Conservation (phyloP, 2,113 vertebrate genomes). For the Cottus gobio region DNA sequence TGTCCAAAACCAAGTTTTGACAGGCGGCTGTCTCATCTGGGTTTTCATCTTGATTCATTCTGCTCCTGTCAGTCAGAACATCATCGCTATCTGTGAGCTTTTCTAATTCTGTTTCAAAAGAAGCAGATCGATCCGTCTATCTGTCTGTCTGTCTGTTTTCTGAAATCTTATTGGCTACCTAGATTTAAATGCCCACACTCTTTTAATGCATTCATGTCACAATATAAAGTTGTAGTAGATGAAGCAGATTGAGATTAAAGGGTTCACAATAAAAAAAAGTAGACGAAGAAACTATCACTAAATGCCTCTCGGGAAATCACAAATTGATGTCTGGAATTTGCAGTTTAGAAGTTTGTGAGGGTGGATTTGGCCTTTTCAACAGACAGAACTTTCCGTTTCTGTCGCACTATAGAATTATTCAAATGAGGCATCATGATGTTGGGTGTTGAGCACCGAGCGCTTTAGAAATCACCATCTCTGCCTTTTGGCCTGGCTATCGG, state of each 20-base stretch:
- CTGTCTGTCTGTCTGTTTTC: no score
- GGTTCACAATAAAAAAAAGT: neutral
- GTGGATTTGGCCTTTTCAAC: constrained; percentile 5
- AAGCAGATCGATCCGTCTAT: neutral
- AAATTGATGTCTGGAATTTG: constrained; percentile 1
- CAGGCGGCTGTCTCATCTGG: constrained; percentile 3
- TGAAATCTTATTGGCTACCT: neutral
- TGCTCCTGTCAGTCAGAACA: constrained; percentile 4
- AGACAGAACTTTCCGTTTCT: constrained; percentile 13
- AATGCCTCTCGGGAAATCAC: neutral
- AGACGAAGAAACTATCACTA: neutral
- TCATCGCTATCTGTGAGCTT: neutral
- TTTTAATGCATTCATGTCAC: neutral
- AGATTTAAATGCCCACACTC: neutral
- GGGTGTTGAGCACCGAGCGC: constrained; percentile 19
- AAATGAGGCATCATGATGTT: constrained; percentile 30
- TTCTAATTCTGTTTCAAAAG: neutral
- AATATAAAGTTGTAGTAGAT: neutral
- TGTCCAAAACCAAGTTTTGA: constrained; percentile 23
- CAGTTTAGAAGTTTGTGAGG: neutral
- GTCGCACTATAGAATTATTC: constrained; percentile 27
- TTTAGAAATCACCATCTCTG: constrained; percentile 26
- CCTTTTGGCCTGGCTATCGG: constrained; percentile 50
- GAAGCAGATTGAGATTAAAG: constrained; percentile 2
- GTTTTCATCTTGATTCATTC: constrained; percentile 34